phyloP scores from a whole-genome alignment of 2,113 vertebrate species.

The Actenoides lindsayi region DNA sequence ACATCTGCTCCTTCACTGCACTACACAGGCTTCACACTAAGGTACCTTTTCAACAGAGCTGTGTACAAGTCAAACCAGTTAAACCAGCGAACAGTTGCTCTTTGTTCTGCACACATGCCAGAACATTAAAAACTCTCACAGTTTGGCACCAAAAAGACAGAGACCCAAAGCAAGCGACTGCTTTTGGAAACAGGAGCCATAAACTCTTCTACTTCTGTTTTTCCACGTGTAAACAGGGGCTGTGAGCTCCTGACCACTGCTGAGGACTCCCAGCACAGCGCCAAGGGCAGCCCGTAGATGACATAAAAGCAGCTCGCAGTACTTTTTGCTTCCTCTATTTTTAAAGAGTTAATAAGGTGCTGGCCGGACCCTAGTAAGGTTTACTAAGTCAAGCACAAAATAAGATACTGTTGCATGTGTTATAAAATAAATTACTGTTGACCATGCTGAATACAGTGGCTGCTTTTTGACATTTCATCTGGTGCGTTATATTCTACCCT shows the following conservation, averaged over 20 bases:
- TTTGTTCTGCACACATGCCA: constrained; percentile 60
- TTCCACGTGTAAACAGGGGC: neutral
- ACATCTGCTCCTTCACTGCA: constrained; percentile 46
- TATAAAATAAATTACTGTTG: neutral
- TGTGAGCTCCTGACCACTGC: neutral
- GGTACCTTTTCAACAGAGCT: neutral
- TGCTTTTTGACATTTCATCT: neutral
- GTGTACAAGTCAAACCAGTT: constrained; percentile 51
- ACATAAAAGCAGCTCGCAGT: neutral
- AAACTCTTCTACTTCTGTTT: constrained; percentile 36
- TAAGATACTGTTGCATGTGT: neutral
- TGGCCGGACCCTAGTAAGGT: neutral
- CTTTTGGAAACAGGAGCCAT: constrained; percentile 38
- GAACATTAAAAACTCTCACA: constrained; percentile 39
- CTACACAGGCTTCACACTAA: constrained; percentile 13
- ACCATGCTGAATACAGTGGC: neutral
- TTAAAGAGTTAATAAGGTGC: neutral
- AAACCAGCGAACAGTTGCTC: constrained; percentile 53
- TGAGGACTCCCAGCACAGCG: neutral
- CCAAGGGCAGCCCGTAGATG: neutral
- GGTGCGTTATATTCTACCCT: neutral
- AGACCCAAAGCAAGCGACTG: constrained; percentile 17
- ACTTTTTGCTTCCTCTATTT: neutral
- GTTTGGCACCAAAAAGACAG: constrained; percentile 50
- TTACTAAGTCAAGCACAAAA: neutral